phyloP scores from a whole-genome alignment of 2,888 invertebrate genomes.

The Dynastes hyllus region DNA sequence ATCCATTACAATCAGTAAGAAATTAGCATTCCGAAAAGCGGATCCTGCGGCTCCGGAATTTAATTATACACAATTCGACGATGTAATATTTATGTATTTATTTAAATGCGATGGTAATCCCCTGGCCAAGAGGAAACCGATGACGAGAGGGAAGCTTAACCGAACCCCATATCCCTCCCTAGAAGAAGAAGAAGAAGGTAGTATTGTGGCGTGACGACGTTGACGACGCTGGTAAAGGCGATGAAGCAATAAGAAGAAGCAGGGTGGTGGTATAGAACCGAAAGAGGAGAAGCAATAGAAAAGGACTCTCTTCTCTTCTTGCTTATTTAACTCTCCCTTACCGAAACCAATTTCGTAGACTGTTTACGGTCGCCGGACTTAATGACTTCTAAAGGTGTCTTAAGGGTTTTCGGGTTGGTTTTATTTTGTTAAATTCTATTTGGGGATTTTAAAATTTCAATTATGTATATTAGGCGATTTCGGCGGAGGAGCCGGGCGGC shows the following conservation, averaged over 20 bases:
- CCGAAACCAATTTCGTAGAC: slow-evolving; percentile 60
- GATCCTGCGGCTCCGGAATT: slow-evolving; percentile 69
- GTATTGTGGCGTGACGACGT: neutral
- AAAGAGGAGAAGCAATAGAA: slow-evolving; percentile 6
- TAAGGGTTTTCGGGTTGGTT: slow-evolving; percentile 64
- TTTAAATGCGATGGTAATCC: slow-evolving; percentile 73
- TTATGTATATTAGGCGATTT: slow-evolving; percentile 49
- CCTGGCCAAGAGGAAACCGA: slow-evolving; percentile 66
- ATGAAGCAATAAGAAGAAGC: slow-evolving; percentile 19
- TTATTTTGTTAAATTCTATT: slow-evolving; percentile 60
- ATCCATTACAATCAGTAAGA: slow-evolving; percentile 70
- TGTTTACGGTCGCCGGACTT: slow-evolving; percentile 68
- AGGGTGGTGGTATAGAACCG: neutral
- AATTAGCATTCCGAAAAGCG: slow-evolving; percentile 70
- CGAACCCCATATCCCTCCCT: neutral
- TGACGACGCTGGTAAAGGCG: slow-evolving; percentile 31
- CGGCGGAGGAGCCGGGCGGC: slow-evolving; percentile 34
- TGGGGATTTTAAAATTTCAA: slow-evolving; percentile 54
- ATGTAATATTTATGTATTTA: slow-evolving; percentile 73
- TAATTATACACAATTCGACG: slow-evolving; percentile 72
- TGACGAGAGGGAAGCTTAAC: slow-evolving; percentile 61
- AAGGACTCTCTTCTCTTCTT: slow-evolving; percentile 16
- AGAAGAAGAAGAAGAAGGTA: too few relatives aligned
- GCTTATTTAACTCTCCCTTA: slow-evolving; percentile 58
- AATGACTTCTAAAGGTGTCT: slow-evolving; percentile 68